Base-by-base conservation (phyloP, 2,113 vertebrate species). In the Pipra filicauda region DNA sequence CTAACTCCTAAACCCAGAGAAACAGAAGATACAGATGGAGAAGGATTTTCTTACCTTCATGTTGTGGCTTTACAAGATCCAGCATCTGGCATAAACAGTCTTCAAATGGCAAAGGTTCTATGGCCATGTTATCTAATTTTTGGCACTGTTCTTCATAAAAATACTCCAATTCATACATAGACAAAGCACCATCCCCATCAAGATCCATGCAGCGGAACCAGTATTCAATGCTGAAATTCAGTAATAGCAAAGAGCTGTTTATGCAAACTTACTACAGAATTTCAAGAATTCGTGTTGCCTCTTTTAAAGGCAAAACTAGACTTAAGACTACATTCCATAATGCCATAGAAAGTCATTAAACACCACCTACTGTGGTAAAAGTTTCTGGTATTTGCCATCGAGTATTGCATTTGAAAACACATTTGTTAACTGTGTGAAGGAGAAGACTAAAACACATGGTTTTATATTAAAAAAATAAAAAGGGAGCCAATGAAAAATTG, bases 171-270 rank as follows among this genome's bases (percentile, higher is more conserved):
- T 99, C 99, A 55, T 99, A 99, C 98, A 99, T 99, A 87, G 99
- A 99, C 81, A 99, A 97, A 58, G 97, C 98, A 4, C 99, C 99
- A 49, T 99, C 99, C 9, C 99, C 99, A 46, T 99, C 99, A 79
- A 99, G 96, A 95, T 99, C 99, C 99, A 99, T 99, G 91, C 99
- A 99, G 94, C 99, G 99, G 97, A 99, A 99, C 99, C 99, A 99
- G 97, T 99, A 99, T 97, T 99, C 99, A 82, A 99, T 99, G 96
- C 99, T 99, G 97, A 43, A 71, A 97, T 69, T 41, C 81, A 77
- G 27, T 48, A 70, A 89, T 6, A 88, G 61, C 57, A 89, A 61
- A 81, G 22, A 88, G 57, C 30, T 27, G 21, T 65, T 93, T 65
- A 86, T 33, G 62, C 14, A 83, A 52, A 49, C 11, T 61, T 55